Base-by-base conservation (phyloP, 2,888 invertebrate genomes). In the Limnephilus lunatus region DNA sequence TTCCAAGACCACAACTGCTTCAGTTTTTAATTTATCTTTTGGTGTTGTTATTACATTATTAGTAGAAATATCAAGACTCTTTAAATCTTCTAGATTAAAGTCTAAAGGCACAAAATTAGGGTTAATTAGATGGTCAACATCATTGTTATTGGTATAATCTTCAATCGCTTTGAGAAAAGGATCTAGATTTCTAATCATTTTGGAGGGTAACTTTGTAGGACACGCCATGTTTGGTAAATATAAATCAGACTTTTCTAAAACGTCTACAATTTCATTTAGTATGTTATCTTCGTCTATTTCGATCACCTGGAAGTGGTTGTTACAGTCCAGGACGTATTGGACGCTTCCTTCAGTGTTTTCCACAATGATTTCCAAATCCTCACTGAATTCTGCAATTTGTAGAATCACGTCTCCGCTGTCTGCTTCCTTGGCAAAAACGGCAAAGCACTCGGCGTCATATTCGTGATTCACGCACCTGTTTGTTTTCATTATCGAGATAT, bases 241-340 rank as follows among this genome's bases (percentile, higher is more conserved):
- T 14, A 89, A 35, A 35, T 89, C 88, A 9, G 88, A 39, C 4
- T n/a, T 80, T 30, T 89, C 88, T 39, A 89, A 30, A 80, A 81
- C 68, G 32, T 89, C 68, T 15, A 89, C 88, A 12, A 89, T n/a
- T 80, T 89, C 88, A 11, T 89, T 80, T 25, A 89, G 15, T 35
- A 89, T 35, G 19, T n/a, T 89, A 81, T 89, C 39, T 89, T 89
- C 88, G 80, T 39, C 35, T 7, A 81, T 89, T 32, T 89, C 88
- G 15, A 81, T 25, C 14, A 89, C 68, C 68, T 88, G 53, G 35
- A 88, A 88, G 25, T 88, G 53, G 35, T 88, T 88, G 53, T 88
- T 88, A 31, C 31, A 15, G 68, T 88, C 88, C 32, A 88, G 53
- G 53, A 88, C 30, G 7, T 88, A 88, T 25, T 53, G 88, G 15